Evolutionary conservation across 2,888 invertebrate genomes (phyloP).

Genomic region (Rhagophthalmus giganteus): DNA sequence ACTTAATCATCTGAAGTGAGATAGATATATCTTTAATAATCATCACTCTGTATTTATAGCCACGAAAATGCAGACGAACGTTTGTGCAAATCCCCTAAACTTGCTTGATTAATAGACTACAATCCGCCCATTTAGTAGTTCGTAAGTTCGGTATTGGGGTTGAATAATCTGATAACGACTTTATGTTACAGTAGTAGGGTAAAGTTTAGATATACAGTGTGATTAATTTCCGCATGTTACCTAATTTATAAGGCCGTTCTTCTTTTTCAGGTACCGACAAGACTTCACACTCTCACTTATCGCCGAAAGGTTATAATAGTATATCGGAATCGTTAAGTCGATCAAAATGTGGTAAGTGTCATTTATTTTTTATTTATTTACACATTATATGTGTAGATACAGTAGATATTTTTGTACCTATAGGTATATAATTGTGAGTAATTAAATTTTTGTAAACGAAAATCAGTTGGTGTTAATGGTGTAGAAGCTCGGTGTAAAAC

Average conservation of each 20-base stretch:
- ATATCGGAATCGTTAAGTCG: conserved; percentile 49
- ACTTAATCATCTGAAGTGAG: not conserved
- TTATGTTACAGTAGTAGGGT: conserved; percentile 40
- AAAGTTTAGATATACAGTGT: conserved; percentile 25
- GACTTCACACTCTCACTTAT: conserved; percentile 46
- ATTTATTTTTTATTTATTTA: no score
- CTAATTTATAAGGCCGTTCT: conserved; percentile 11
- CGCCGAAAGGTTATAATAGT: conserved; percentile 50
- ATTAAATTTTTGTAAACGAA: no score
- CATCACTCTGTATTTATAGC: conserved; percentile 46
- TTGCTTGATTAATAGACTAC: conserved; percentile 50
- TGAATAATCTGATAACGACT: conserved; percentile 51
- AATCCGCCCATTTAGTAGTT: conserved; percentile 51
- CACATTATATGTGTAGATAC: no score
- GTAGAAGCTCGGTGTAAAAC: no score
- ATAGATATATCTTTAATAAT: conserved; percentile 40
- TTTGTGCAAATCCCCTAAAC: conserved; percentile 40
- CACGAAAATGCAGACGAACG: conserved; percentile 44
- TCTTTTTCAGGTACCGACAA: conserved; percentile 41
- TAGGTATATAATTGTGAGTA: no score
- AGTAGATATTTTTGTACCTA: no score
- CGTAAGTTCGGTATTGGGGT: conserved; percentile 48
- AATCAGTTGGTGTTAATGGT: no score
- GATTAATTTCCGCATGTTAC: conserved; percentile 20
- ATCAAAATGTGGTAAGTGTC: conserved; percentile 54